Conservation (phyloP, 2,113 vertebrate genomes). For the Dicentrarchus labrax region DNA sequence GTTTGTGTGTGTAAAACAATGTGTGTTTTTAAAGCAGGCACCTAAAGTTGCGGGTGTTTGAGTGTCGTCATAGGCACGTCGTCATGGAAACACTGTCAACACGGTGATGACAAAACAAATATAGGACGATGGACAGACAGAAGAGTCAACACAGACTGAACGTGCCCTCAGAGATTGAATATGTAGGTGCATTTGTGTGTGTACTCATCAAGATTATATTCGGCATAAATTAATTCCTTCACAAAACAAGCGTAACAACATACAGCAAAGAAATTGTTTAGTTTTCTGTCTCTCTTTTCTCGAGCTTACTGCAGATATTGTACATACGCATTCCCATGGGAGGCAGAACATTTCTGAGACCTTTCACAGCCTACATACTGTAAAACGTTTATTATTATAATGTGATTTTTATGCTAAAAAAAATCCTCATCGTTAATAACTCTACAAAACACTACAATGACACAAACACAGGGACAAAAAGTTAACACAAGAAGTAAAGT, state of each 20-base stretch:
- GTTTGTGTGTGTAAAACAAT: not conserved
- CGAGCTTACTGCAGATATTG: not conserved
- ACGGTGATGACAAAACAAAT: slow-evolving; percentile 73
- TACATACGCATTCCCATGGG: not conserved
- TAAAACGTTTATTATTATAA: too few relatives aligned
- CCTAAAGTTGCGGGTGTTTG: slow-evolving; percentile 23
- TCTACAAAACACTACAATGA: not conserved
- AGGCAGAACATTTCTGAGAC: not conserved
- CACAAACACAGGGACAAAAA: not conserved
- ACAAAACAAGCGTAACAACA: not conserved
- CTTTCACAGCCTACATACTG: not conserved
- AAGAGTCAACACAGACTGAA: slow-evolving; percentile 57
- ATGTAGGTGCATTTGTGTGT: not conserved
- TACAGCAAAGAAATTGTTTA: not conserved
- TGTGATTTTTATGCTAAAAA: not conserved
- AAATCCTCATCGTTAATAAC: not conserved
- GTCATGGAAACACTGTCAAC: slow-evolving; percentile 52
- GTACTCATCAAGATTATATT: not conserved
- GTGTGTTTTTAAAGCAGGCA: slow-evolving; percentile 50
- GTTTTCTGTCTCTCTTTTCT: not conserved
- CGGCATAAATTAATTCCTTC: not conserved
- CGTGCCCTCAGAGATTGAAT: slow-evolving; percentile 22
- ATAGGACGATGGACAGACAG: slow-evolving; percentile 36
- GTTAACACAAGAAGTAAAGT: slow-evolving; percentile 11
- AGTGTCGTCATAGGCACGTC: slow-evolving; percentile 25